A percentile compares a stretch with the other conserved stretches of the same genome.
Conservation (phyloP, 2,888 invertebrate species). For the Bembecia ichneumoniformis region DNA sequence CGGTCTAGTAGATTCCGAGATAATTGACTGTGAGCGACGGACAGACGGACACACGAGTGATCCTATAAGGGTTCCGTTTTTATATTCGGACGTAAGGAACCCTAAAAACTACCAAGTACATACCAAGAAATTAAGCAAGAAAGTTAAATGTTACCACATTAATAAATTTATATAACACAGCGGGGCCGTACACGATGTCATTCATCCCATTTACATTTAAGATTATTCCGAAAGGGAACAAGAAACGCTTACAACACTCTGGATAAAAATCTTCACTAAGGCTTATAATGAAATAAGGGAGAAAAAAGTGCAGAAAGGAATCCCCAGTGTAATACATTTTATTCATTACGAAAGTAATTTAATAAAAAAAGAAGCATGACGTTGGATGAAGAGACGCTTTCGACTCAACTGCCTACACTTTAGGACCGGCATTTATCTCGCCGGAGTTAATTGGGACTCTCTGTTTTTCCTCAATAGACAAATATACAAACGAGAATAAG, state of each 20-base stretch:
- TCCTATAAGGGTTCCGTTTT: no score
- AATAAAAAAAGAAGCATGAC: conserved; percentile 36
- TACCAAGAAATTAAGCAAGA: background rate
- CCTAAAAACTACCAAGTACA: no score
- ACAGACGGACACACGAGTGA: no score
- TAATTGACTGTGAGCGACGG: no score
- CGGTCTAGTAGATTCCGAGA: no score
- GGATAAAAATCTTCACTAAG: conserved; percentile 44
- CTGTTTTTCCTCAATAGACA: conserved; percentile 34
- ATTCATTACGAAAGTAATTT: conserved; percentile 60
- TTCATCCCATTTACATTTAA: conserved; percentile 39
- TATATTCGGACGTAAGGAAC: no score
- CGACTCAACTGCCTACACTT: conserved; percentile 33
- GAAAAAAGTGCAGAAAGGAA: conserved; percentile 40
- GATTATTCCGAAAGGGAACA: conserved; percentile 40
- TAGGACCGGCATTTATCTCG: conserved; percentile 49
- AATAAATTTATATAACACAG: background rate
- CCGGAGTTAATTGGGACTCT: conserved; percentile 48
- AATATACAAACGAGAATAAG: background rate
- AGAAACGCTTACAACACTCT: conserved; percentile 24
- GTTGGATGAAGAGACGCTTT: conserved; percentile 26
- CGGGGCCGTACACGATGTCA: conserved; percentile 28
- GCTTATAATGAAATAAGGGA: conserved; percentile 49
- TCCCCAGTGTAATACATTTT: conserved; percentile 57
- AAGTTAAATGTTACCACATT: background rate